phyloP scores from a whole-genome alignment of 2,888 invertebrate species.

The Orthosia incerta region DNA sequence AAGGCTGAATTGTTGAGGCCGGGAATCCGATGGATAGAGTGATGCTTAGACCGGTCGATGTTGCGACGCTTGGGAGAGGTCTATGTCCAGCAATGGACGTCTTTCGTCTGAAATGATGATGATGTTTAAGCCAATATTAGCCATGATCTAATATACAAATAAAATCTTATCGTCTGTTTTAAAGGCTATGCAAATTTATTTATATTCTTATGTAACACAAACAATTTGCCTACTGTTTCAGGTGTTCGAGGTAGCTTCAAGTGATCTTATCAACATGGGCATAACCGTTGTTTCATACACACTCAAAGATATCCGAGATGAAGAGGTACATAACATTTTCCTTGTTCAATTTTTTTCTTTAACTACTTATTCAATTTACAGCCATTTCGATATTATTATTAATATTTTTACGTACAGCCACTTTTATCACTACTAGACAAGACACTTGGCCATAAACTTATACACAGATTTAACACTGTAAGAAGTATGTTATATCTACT shows the following conservation, averaged over 20 bases:
- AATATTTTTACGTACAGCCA: constrained; percentile 23
- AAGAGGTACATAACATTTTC: constrained; percentile 93
- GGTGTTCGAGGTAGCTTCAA: constrained; percentile 98
- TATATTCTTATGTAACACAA: not conserved
- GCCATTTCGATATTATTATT: constrained; percentile 13
- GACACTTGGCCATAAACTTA: constrained; percentile 14
- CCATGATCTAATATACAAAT: too few relatives aligned
- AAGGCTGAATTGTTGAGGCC: too few relatives aligned
- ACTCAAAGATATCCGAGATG: constrained; percentile 97
- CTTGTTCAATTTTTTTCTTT: constrained; percentile 7
- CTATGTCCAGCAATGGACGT: too few relatives aligned
- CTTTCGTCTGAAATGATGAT: too few relatives aligned
- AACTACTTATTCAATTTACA: constrained; percentile 8
- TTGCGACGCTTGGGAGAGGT: too few relatives aligned
- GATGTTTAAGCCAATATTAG: too few relatives aligned
- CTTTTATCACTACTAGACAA: constrained; percentile 26
- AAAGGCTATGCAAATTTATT: not conserved
- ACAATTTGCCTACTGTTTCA: constrained; percentile 69
- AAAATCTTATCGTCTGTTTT: too few relatives aligned
- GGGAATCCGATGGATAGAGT: too few relatives aligned
- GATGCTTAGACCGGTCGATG: too few relatives aligned
- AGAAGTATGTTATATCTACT: constrained; percentile 30
- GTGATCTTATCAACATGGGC: constrained; percentile 98
- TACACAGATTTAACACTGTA: constrained; percentile 27
- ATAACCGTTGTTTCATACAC: constrained; percentile 99